Evolutionary conservation across 2,797 vertebrate species (phyloP).

Genomic region (Tiaroga cobitis): DNA sequence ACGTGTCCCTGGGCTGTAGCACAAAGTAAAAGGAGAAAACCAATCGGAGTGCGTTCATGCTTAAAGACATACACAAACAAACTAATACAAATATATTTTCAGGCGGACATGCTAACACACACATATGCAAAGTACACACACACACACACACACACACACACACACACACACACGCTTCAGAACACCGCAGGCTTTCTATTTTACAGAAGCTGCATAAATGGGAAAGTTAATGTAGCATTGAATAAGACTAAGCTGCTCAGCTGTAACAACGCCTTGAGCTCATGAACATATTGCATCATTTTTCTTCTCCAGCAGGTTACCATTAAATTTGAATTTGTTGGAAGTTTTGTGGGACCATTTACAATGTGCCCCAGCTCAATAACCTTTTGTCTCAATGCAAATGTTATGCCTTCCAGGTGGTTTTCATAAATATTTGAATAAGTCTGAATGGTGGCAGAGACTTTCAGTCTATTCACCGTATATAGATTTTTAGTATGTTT

Average conservation of each 20-base stretch:
- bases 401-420: conserved; percentile 72
- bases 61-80: conserved; percentile 52
- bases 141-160: conserved; percentile 61
- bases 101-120: conserved; percentile 27
- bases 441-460: conserved; percentile 65
- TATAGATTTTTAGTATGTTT: conserved; percentile 18
- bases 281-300: conserved; percentile 82
- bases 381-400: conserved; percentile 84
- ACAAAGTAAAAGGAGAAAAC: conserved; percentile 69
- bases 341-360: conserved; percentile 81
- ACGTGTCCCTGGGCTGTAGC: conserved; percentile 65
- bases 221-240: conserved; percentile 94
- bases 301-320: conserved; percentile 83
- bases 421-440: conserved; percentile 83
- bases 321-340: conserved; percentile 85
- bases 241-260: conserved; percentile 86
- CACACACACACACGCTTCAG: conserved; percentile 68
- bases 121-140: conserved; percentile 43
- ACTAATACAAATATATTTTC: conserved; percentile 53
- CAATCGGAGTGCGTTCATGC: conserved; percentile 69
- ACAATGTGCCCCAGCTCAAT: conserved; percentile 77
- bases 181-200: conserved; percentile 84
- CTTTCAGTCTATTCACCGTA: conserved; percentile 61
- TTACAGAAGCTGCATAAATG: conserved; percentile 88
- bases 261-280: conserved; percentile 82